Base-by-base conservation (phyloP, 2,113 vertebrate genomes). In the Lepus timidus region DNA sequence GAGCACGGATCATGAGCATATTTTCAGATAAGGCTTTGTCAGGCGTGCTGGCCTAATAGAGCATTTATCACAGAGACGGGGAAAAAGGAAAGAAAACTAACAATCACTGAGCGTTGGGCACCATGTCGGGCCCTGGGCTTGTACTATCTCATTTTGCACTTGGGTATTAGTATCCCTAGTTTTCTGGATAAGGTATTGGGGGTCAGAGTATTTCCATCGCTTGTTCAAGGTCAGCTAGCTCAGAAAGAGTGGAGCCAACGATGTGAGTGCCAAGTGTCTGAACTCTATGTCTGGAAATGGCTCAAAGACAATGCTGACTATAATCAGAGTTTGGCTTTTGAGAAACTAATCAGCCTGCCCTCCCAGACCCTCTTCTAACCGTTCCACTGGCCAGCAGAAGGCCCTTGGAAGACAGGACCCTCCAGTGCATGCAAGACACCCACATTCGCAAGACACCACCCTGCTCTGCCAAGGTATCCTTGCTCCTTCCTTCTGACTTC, bases 1-100 rank as follows among this genome's bases (percentile, higher is more conserved):
- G 76, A 96, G 83, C 91, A 9, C 11, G 9, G 93, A 86, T 95
- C 96, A 93, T 2, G 23, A 97, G 92, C 97, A 88, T 95, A 95
- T 95, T 95, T 96, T 92, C 87, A 97, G 96, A 98, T 98, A 98
- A 97, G 95, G 93, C 90, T 97, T 96, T 97, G 96, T 97, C 92
- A 91, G 94, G 83, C 51, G 0, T 96, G 92, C 95, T 94, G 95
- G 82, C 74, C 94, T 97, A 97, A 96, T 96, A 97, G 95, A 93
- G 93, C 94, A 95, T 97, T 97, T 96, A 97, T 97, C 96, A 96
- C 67, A 92, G 92, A 93, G 88, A 93, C 71, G 87, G 78, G 82
- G 31, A 9, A 85, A 93, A 95, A 75, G 91, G 76, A 75, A 88
- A 95, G 79, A 82, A 97, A 88, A 95, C 70, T 51, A 93, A 76